Conservation (phyloP, 2,888 invertebrate species). For the Macaria liturata region DNA sequence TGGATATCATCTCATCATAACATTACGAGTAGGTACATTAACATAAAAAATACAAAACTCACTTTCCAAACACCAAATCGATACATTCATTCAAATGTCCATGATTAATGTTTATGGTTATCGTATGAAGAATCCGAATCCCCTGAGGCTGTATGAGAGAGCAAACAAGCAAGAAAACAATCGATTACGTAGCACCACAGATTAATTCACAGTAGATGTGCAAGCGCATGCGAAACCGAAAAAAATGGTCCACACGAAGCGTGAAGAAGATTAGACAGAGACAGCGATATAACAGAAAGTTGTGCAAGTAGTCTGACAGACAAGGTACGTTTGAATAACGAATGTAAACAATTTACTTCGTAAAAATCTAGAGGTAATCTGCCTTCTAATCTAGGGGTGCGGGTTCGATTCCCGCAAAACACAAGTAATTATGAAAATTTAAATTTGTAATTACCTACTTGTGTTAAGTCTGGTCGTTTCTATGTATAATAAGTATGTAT, state of each 20-base stretch:
- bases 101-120: background rate
- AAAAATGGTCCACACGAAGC: conserved; percentile 61
- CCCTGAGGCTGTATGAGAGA: conserved; percentile 40
- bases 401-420: no score
- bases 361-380: no score
- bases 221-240: conserved; percentile 69
- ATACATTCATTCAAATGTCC: no score
- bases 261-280: conserved; percentile 66
- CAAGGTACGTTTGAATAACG: conserved; percentile 5
- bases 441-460: no score
- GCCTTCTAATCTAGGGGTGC: no score
- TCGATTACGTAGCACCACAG: conserved; percentile 58
- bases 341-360: background rate
- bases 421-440: no score
- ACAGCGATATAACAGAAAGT: conserved; percentile 47
- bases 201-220: conserved; percentile 44
- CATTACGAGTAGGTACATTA: no score
- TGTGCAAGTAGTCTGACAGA: conserved; percentile 29
- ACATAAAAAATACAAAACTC: no score
- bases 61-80: no score
- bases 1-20: no score
- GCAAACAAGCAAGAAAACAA: conserved; percentile 63
- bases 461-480: no score
- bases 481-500: no score
- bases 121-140: conserved; percentile 11